These are phyloP conservation scores for Glaucidium brasilianum DNA, from an alignment of 2,113 vertebrate species.

Conservation along the genomic window DNA sequence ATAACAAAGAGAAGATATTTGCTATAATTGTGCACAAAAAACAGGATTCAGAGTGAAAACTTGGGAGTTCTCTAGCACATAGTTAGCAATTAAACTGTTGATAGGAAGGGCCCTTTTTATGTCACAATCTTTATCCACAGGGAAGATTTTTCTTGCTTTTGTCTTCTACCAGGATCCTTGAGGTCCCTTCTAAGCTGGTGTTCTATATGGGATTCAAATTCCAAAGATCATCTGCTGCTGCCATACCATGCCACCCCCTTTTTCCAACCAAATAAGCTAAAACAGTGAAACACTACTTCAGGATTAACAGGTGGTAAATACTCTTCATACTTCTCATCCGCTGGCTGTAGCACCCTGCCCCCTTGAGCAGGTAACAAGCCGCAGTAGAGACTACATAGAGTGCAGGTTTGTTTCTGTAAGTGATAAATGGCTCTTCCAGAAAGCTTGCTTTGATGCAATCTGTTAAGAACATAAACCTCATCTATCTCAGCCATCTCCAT, in stretches of 20 bases:
- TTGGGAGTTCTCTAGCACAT: no score
- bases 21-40: no score
- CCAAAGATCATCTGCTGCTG: background rate
- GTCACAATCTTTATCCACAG: no score
- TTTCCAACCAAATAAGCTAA: background rate
- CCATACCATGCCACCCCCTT: fast-evolving
- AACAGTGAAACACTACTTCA: fast-evolving
- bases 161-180: no score
- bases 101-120: background rate
- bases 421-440: fast-evolving
- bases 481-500: fast-evolving
- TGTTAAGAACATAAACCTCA: background rate
- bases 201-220: no score
- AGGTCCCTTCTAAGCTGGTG: no score
- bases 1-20: background rate
- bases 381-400: fast-evolving
- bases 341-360: background rate
- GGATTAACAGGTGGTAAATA: fast-evolving
- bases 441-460: fast-evolving
- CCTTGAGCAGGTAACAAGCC: no score
- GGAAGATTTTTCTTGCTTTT: background rate
- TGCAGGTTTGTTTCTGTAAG: background rate
- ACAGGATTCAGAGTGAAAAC: no score
- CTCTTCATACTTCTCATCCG: fast-evolving
- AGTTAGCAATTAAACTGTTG: no score